Base-by-base conservation (phyloP, 1,140 invertebrate species). In the Magallana angulata region DNA sequence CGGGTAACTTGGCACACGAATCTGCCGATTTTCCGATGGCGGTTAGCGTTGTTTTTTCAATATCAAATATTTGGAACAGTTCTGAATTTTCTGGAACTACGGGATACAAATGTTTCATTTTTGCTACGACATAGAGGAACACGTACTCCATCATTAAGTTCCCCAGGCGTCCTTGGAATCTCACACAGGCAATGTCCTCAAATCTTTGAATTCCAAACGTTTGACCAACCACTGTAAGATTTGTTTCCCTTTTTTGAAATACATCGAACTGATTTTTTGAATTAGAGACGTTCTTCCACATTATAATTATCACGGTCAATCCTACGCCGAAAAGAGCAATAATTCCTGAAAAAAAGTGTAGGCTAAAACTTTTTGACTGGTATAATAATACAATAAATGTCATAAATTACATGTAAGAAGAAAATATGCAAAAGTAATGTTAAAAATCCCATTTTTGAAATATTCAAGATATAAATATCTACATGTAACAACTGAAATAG, bases 141-240 rank as follows among this genome's bases (percentile, higher is more conserved):
- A 48, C 80, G n/a, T 57, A 82, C 48, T 82, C 48, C 4, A 82
- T 12, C 80, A 82, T 82, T 12, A 57, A 18, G 56, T 82, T 82
- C n/a, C 80, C 80, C 14, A 82, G 56, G 16, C 80, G 30, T 16
- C 80, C 80, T 57, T 12, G 12, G 18, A 82, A 82, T 9, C 16
- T 14, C 7, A 57, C 80, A 57, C 80, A 82, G 1, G 48, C 18
- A 4, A 71, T 71, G 16, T 71, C 11, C 3, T 36, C 24, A 30
- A 24, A 18, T 11, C 14, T 36, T 0, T 76, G 30, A 12, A 30
- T 5, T 12, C 24, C 12, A 76, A 76, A 76, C 24, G 2, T 30
- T 76, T 36, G 8, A 7, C 24, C 36, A 18, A 12, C 36, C 18
- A 48, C 7, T 30, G 36, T 48, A 48, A 48, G 36, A 48, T 48